These are phyloP conservation scores for Ophion obscuratus DNA, from an alignment of 2,888 invertebrate species.

Conservation along the genomic window DNA sequence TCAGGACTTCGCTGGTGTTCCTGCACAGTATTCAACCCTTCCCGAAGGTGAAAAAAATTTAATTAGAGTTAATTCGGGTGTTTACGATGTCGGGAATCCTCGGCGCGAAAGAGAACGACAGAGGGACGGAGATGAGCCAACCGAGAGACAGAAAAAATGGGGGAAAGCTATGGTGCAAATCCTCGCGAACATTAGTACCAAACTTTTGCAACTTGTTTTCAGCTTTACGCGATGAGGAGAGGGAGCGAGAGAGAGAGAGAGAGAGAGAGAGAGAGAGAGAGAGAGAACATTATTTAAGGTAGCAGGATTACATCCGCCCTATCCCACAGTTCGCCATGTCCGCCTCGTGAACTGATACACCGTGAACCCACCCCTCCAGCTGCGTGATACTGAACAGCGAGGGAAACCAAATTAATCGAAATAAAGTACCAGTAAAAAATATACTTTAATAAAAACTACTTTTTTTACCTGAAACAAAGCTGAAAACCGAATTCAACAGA, in stretches of 20 bases:
- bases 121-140: neutral
- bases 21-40: conserved; percentile 25
- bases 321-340: conserved; percentile 17
- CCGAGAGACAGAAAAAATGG: neutral
- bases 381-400: neutral
- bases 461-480: too few species aligned
- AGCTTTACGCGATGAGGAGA: conserved; percentile 30
- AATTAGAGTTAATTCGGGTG: conserved; percentile 70
- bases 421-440: neutral
- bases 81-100: conserved; percentile 59
- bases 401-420: neutral
- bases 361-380: conserved; percentile 19
- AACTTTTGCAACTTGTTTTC: conserved; percentile 65
- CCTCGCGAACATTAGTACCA: conserved; percentile 43
- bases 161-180: conserved; percentile 11
- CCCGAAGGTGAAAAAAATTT: conserved; percentile 56
- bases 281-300: conserved; percentile 50
- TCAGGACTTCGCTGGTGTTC: conserved; percentile 35
- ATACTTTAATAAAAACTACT: neutral
- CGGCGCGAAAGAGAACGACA: neutral
- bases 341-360: conserved; percentile 40
- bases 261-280: too few species aligned
- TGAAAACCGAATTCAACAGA: too few species aligned
- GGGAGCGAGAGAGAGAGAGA: neutral
- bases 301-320: conserved; percentile 45